A percentile compares a stretch with the other conserved stretches of the same genome.
phyloP scores from a whole-genome alignment of 2,113 vertebrate species.

The Buteo buteo region DNA sequence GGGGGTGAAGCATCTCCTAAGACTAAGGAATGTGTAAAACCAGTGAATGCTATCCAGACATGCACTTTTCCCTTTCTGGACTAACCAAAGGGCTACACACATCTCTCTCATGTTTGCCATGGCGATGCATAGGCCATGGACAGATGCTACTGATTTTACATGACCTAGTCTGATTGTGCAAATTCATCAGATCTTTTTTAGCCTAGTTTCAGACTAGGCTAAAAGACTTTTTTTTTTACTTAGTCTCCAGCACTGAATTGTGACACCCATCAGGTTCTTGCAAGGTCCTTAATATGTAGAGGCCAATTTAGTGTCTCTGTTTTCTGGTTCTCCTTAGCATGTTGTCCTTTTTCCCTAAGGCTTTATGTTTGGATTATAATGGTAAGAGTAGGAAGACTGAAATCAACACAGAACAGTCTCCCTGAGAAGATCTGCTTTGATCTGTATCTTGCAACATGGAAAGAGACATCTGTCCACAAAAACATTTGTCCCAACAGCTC shows the following conservation, averaged over 20 bases:
- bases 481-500: not conserved
- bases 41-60: not conserved
- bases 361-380: not conserved
- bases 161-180: not conserved
- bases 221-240: not conserved
- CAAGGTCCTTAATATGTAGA: not conserved
- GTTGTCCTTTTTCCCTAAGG: not conserved
- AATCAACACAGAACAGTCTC: not conserved
- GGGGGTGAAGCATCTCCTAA: not conserved
- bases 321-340: not conserved
- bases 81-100: not conserved
- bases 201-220: not conserved
- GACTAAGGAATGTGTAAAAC: not conserved
- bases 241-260: not conserved
- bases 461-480: not conserved
- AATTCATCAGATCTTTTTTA: not conserved
- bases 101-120: not conserved
- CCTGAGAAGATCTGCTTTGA: not conserved
- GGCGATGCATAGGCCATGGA: not conserved
- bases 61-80: not conserved
- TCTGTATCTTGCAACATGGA: not conserved
- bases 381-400: not conserved
- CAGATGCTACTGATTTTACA: not conserved
- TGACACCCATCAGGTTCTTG: not conserved
- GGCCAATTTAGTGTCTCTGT: not conserved